A percentile compares a stretch with the other conserved stretches of the same genome.
These are phyloP conservation scores for Proisotoma minuta DNA, from an alignment of 2,888 invertebrate species.

Conservation along the genomic window DNA sequence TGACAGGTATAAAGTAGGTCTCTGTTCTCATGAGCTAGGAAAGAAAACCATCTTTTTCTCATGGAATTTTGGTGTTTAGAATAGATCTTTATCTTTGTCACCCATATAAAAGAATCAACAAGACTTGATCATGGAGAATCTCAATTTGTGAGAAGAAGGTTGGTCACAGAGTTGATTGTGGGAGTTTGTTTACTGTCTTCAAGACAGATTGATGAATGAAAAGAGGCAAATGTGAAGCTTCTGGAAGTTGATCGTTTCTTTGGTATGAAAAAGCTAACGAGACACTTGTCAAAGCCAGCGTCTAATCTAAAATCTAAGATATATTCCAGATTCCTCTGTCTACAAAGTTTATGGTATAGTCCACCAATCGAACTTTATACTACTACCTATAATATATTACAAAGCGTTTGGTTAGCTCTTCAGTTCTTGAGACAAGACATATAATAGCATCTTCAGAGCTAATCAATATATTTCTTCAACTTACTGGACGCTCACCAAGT, in stretches of 20 bases:
- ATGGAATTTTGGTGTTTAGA: neutral
- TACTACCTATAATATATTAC: no score
- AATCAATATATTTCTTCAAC: neutral
- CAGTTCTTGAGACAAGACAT: neutral
- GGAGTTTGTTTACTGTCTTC: constrained; percentile 2
- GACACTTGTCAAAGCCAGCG: constrained; percentile 10
- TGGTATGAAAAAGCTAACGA: constrained; percentile 5
- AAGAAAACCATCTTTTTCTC: no score
- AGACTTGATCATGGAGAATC: no score
- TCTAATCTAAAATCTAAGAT: constrained; percentile 9
- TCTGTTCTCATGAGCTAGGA: no score
- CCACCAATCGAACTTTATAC: no score
- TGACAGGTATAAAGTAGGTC: no score
- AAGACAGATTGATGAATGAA: constrained; percentile 5
- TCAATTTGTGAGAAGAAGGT: neutral
- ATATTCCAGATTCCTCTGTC: neutral
- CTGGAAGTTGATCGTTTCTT: neutral
- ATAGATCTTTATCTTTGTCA: neutral
- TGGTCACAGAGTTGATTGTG: neutral
- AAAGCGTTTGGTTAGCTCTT: no score
- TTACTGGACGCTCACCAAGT: neutral
- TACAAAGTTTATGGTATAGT: no score
- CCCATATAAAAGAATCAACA: constrained; percentile 3
- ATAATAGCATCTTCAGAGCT: no score
- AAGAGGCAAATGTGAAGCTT: neutral